Base-by-base conservation (phyloP, 2,888 invertebrate species). In the Parnassius apollo region DNA sequence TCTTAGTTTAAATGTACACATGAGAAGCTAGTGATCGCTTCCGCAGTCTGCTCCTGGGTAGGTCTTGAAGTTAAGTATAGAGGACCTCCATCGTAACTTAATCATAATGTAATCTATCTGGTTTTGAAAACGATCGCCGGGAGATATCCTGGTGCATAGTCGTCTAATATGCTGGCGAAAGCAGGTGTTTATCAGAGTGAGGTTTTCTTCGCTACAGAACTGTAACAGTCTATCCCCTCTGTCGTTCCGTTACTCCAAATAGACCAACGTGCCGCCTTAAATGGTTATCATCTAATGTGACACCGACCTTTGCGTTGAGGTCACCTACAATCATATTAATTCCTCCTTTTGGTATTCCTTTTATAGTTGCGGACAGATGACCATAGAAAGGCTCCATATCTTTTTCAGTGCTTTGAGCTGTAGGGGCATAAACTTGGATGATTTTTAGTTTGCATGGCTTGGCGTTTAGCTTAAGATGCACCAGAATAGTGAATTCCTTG, bases 41-140 rank as follows among this genome's bases (percentile, higher is more conserved):
- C 58, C 59, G 42, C 65, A 65, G 56, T 66, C 61, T 1, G 66
- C 66, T 18, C 63, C 63, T 12, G 59, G 63, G 11, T 45, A 57
- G 7, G 66, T 66, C n/a, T 11, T 56, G 42, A 56, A 42, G 48
- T 65, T 65, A 10, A 42, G 57, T 10, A 66, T 35, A 13, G 61
- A 62, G 12, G 12, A 55, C 51, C 61, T 53, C 65, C 62, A 62
- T 50, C 62, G 46, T 9, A 52, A 48, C 9, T 53, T 18, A 45
- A 59, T 45, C 22, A 64, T 13, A 44, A 65, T 60, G 42, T 59
- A 66, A 44, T 66, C 64, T 45, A 65, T 66, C 50, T 64, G 64
- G 42, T 64, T 66, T 18, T 56, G 51, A 42, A 12, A 57, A 12
- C 61, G 42, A 25, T 57, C 56, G 8, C 64, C 61, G 53, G 66